phyloP scores from a whole-genome alignment of 2,113 vertebrate genomes.

The Ptyas mucosa region DNA sequence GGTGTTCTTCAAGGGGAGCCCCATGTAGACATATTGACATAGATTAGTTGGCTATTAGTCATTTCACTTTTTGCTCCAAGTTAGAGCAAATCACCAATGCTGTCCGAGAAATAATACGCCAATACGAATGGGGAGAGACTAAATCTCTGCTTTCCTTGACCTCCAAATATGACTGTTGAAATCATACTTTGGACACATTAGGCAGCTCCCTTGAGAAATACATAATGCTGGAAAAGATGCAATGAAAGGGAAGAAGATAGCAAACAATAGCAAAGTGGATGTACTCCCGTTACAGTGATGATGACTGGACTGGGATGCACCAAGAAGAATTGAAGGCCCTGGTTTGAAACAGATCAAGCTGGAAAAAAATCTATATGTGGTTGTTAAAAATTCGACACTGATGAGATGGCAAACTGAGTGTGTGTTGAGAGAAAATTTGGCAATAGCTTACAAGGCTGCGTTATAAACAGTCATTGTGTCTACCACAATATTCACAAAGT shows the following conservation, averaged over 20 bases:
- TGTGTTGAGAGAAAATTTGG: neutral
- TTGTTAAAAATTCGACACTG: neutral
- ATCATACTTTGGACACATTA: neutral
- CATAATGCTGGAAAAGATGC: neutral
- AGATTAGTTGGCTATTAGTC: neutral
- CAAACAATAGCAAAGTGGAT: neutral
- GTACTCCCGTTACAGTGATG: neutral
- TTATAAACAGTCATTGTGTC: neutral
- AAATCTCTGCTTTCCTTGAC: neutral
- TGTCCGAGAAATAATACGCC: neutral
- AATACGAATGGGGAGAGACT: neutral
- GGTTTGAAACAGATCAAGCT: neutral
- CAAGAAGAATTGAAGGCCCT: neutral
- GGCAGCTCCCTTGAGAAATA: neutral
- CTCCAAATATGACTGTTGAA: neutral
- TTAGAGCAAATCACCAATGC: neutral
- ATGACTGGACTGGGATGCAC: neutral
- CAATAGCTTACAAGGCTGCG: no score
- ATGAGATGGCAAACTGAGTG: neutral
- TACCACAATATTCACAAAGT: neutral
- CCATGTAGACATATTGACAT: neutral
- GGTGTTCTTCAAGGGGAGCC: no score
- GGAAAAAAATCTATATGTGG: neutral
- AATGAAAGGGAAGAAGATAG: neutral
- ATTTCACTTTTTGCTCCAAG: neutral